Conservation (phyloP, 37 sponge, comb jelly and placozoan species). For the Beroe ovata region DNA sequence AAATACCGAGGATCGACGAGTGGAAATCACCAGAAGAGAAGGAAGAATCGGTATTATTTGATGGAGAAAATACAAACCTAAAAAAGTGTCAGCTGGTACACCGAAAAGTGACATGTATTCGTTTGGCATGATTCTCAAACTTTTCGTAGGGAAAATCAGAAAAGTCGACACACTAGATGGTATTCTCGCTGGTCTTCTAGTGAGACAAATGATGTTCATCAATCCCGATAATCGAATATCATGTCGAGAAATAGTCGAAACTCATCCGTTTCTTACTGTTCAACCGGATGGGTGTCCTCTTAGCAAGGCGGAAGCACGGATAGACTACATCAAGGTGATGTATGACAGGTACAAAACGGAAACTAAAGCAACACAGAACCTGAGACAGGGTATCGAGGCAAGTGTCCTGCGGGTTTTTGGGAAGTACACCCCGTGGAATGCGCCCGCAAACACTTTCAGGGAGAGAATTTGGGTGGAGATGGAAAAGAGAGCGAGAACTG, state of each 20-base stretch:
- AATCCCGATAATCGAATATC: not conserved
- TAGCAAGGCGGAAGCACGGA: not conserved
- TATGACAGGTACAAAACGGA: not conserved
- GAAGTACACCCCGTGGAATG: not conserved
- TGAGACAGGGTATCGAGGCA: not conserved
- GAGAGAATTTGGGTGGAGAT: not conserved
- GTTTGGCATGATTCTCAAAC: conserved; percentile 11
- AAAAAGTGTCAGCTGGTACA: too few species aligned
- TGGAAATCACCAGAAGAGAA: not conserved
- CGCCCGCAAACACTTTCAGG: not conserved
- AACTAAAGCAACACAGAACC: not conserved
- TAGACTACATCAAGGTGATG: not conserved
- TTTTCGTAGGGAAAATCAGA: not conserved
- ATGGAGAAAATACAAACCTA: not conserved
- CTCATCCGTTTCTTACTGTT: not conserved
- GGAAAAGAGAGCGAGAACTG: not conserved
- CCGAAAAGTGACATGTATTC: not conserved
- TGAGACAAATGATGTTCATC: not conserved
- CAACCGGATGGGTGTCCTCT: not conserved
- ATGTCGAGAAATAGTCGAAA: not conserved
- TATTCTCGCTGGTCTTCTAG: not conserved
- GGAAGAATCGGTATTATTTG: not conserved
- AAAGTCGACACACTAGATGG: not conserved
- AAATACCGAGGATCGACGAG: not conserved
- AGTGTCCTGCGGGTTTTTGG: not conserved